Conservation (phyloP, 2,113 vertebrate genomes). For the Aegithalos caudatus region DNA sequence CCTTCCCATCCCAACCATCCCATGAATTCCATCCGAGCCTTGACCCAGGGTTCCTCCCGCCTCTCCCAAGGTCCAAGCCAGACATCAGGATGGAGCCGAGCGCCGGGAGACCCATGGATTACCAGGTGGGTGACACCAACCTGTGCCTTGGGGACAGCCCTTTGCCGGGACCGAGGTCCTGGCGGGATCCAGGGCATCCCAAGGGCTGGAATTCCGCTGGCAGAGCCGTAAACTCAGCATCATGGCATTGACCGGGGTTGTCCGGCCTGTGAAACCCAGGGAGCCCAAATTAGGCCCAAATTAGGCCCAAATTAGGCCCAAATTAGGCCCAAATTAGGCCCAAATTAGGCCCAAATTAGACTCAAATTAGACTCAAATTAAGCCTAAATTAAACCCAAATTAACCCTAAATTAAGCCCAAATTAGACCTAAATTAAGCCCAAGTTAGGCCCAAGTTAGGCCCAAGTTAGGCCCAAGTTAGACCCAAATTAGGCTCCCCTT, state of each 20-base stretch:
- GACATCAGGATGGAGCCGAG: slow-evolving; percentile 97
- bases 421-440: background rate
- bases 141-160: background rate
- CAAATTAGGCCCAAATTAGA: no score
- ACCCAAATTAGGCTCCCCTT: no score
- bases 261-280: fast-evolving
- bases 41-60: background rate
- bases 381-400: no score
- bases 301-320: background rate
- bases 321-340: no score
- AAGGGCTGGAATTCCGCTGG: background rate
- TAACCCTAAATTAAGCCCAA: no score
- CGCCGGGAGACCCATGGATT: slow-evolving; percentile 91
- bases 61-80: slow-evolving; percentile 86
- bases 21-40: fast-evolving
- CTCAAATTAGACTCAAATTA: no score
- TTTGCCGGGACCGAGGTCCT: fast-evolving
- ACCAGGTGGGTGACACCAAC: slow-evolving; percentile 78
- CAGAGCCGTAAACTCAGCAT: fast-evolving
- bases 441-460: no score
- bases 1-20: background rate
- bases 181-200: background rate
- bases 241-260: fast-evolving
- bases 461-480: no score
- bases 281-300: background rate